A percentile compares a stretch with the other conserved stretches of the same genome.
phyloP scores from a whole-genome alignment of 92 coral and sea anemone genomes.

The Epizoanthus illoricatus region DNA sequence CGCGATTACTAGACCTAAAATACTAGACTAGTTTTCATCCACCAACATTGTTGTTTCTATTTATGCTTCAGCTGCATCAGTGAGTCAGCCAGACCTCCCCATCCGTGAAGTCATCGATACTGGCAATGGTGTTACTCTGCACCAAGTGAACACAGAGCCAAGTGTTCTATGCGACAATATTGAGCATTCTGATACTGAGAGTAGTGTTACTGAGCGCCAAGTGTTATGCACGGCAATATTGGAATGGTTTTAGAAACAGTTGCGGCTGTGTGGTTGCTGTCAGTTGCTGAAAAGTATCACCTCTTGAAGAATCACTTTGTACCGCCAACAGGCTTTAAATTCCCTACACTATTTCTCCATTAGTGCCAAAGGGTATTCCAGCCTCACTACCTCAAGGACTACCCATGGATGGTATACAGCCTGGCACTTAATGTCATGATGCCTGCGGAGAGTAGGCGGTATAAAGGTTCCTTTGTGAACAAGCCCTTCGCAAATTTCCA shows the following conservation, averaged over 20 bases:
- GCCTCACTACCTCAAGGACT: background rate
- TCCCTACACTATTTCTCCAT: background rate
- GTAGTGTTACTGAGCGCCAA: background rate
- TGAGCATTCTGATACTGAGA: too few species aligned
- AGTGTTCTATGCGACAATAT: too few species aligned
- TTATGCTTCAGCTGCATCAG: too few species aligned
- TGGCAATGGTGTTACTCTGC: too few species aligned
- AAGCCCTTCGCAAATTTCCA: too few species aligned
- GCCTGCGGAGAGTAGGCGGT: conserved; percentile 29
- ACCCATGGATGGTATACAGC: too few species aligned
- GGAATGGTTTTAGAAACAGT: conserved; percentile 14
- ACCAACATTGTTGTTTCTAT: too few species aligned
- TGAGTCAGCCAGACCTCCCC: too few species aligned
- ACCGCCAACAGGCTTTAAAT: conserved; percentile 22
- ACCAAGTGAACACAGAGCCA: too few species aligned
- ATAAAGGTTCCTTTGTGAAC: background rate
- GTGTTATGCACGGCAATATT: background rate
- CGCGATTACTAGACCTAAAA: too few species aligned
- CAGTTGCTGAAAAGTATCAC: conserved; percentile 8
- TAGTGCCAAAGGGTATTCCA: conserved; percentile 16
- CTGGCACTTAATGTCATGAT: conserved; percentile 1
- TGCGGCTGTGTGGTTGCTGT: conserved; percentile 4
- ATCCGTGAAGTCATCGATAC: too few species aligned
- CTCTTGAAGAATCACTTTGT: conserved; percentile 3
- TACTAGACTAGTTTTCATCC: too few species aligned